phyloP scores from a whole-genome alignment of 1,140 invertebrate species.

The Nylanderia fulva region DNA sequence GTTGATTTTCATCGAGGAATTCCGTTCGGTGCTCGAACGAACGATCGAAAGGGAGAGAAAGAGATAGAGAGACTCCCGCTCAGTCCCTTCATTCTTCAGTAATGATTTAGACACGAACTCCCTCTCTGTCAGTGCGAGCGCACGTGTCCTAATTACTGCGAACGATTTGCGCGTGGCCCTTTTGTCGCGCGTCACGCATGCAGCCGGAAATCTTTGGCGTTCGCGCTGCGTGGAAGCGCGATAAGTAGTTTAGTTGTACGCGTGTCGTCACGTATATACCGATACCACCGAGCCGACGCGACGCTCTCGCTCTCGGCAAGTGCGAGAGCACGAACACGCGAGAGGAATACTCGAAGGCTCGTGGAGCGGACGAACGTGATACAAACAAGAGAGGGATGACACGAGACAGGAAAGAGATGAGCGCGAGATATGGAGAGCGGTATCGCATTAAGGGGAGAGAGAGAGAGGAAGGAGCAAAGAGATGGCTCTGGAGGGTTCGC shows the following conservation, averaged over 20 bases:
- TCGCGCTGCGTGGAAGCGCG: conserved; percentile 59
- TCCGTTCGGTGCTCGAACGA: not conserved
- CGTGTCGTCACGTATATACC: conserved; percentile 67
- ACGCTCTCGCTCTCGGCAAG: conserved; percentile 66
- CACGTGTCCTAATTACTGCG: conserved; percentile 70
- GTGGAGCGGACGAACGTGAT: conserved; percentile 61
- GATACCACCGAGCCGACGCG: too few relatives aligned
- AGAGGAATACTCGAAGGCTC: conserved; percentile 77
- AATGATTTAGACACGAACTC: conserved; percentile 25
- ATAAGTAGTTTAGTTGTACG: conserved; percentile 79
- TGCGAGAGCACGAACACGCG: conserved; percentile 61
- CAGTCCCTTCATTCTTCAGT: not conserved
- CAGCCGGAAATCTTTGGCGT: conserved; percentile 67
- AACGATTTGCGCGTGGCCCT: conserved; percentile 61
- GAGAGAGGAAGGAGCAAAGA: conserved; percentile 40
- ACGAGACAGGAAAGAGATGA: conserved; percentile 53
- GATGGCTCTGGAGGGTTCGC: conserved; percentile 66
- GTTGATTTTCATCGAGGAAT: not conserved
- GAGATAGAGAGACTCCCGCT: not conserved
- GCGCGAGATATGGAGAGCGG: conserved; percentile 67
- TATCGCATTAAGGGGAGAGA: conserved; percentile 72
- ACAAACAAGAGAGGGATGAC: conserved; percentile 60
- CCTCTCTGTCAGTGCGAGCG: not conserved
- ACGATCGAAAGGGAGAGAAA: not conserved
- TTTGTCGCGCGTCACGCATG: conserved; percentile 58